Percentiles rank a stretch among this genome's conserved stretches.
Evolutionary conservation across 2,888 invertebrate species (phyloP).

Genomic region (Drosophila robusta): DNA sequence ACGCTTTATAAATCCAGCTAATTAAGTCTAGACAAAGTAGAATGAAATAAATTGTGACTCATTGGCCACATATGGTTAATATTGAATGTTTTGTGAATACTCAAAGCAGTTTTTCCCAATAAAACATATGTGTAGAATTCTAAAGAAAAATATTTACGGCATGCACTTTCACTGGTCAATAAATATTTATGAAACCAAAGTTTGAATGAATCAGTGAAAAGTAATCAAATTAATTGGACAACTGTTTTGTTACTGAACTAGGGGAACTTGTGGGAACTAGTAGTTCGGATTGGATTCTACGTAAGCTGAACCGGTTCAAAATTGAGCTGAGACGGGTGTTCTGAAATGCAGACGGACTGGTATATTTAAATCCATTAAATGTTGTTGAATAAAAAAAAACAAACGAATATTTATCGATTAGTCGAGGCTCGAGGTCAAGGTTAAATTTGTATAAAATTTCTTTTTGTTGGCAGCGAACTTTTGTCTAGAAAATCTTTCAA

Average conservation of each 20-base stretch:
- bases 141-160: neutral
- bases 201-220: slow-evolving; percentile 1
- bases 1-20: neutral
- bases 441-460: too few relatives aligned
- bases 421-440: too few relatives aligned
- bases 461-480: too few relatives aligned
- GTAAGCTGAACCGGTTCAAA: neutral
- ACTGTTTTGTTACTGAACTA: slow-evolving; percentile 4
- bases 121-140: neutral
- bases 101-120: neutral
- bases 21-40: neutral
- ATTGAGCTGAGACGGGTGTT: too few relatives aligned
- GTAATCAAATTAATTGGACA: neutral
- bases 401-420: too few relatives aligned
- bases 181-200: neutral
- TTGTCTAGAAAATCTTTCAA: too few relatives aligned
- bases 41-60: neutral
- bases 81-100: neutral
- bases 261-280: neutral
- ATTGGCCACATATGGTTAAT: neutral
- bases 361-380: too few relatives aligned
- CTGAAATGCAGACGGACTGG: too few relatives aligned
- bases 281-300: too few relatives aligned
- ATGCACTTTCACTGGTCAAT: slow-evolving; percentile 1
- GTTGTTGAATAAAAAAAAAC: too few relatives aligned